A percentile compares a stretch with the other conserved stretches of the same genome.
phyloP scores from a whole-genome alignment of 1,140 invertebrate species.

The Sipha flava region DNA sequence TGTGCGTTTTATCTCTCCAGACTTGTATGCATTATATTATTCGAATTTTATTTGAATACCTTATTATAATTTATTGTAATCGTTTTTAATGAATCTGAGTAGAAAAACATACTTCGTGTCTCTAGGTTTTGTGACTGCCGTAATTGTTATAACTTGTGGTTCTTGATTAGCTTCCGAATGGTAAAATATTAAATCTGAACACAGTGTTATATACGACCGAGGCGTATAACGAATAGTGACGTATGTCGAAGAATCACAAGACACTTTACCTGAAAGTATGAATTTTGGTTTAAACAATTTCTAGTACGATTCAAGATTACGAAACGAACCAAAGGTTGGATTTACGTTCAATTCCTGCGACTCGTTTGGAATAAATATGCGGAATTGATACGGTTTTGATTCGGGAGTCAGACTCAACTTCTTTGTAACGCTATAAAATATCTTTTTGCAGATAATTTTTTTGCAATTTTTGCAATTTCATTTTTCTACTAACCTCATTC shows the following conservation, averaged over 20 bases:
- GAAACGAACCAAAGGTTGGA: not conserved
- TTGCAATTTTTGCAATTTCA: not conserved
- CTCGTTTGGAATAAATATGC: not conserved
- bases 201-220: not conserved
- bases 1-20: no score
- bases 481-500: not conserved
- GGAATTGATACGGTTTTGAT: not conserved
- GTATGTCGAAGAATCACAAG: not conserved
- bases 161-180: not conserved
- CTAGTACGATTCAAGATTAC: not conserved
- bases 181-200: not conserved
- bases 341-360: not conserved
- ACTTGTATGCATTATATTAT: no score
- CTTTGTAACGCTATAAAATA: not conserved
- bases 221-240: not conserved
- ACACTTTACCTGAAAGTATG: not conserved
- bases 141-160: not conserved
- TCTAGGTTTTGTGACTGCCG: conserved; percentile 5
- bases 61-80: not conserved
- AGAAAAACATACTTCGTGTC: not conserved
- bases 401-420: not conserved
- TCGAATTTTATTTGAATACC: no score
- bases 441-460: not conserved
- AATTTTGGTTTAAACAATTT: not conserved
- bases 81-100: not conserved